phyloP scores from a whole-genome alignment of 2,888 invertebrate genomes.

The Leptopterna dolabrata region DNA sequence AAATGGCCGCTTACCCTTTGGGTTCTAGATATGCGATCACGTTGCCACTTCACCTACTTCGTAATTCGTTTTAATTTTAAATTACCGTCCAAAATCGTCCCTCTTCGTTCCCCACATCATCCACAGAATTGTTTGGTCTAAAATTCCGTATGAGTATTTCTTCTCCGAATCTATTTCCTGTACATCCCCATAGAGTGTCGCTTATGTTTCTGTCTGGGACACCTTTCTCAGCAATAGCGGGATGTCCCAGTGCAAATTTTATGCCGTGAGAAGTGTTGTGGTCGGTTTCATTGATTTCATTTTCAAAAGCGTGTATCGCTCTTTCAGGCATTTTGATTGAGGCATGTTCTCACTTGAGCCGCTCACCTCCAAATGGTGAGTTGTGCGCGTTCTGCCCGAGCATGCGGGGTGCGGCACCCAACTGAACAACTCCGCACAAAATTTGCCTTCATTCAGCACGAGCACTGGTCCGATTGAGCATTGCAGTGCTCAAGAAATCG shows the following conservation, averaged over 20 bases:
- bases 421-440: too few species aligned
- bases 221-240: conserved; percentile 29
- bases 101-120: conserved; percentile 19
- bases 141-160: conserved; percentile 56
- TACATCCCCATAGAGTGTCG: not conserved
- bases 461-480: too few species aligned
- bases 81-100: conserved; percentile 20
- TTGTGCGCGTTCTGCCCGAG: too few species aligned
- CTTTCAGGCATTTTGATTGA: too few species aligned
- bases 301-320: not conserved
- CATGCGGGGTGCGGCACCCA: too few species aligned
- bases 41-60: conserved; percentile 77
- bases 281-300: conserved; percentile 51
- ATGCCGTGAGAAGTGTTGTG: conserved; percentile 54
- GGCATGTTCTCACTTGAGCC: too few species aligned
- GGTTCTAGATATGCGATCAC: conserved; percentile 69
- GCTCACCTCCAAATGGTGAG: too few species aligned
- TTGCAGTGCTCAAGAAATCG: too few species aligned
- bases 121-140: conserved; percentile 59
- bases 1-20: conserved; percentile 60
- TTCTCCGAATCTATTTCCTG: not conserved
- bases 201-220: conserved; percentile 2
- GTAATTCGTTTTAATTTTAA: conserved; percentile 57
- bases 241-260: conserved; percentile 52
- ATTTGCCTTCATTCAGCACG: too few species aligned